These are phyloP conservation scores for Dendrolimus pini DNA, from an alignment of 2,888 invertebrate genomes.

Conservation along the genomic window DNA sequence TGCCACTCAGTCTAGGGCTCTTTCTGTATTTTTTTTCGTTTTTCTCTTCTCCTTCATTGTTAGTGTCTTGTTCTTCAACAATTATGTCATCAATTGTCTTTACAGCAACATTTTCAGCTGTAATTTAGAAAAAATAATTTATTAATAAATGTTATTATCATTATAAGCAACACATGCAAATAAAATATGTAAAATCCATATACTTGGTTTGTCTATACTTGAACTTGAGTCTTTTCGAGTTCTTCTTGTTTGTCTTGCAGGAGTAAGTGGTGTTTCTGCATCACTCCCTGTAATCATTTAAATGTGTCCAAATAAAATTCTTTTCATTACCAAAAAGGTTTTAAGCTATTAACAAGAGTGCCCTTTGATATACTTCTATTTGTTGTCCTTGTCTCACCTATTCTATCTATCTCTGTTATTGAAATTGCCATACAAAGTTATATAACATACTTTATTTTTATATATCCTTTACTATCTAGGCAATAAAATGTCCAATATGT, in stretches of 20 bases:
- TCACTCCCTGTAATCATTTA: slow-evolving; percentile 53
- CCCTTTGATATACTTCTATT: no score
- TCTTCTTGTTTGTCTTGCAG: slow-evolving; percentile 39
- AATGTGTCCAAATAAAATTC: not conserved
- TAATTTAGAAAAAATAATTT: slow-evolving; percentile 12
- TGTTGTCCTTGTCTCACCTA: no score
- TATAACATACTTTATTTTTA: no score
- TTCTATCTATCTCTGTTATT: no score
- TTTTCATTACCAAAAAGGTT: no score
- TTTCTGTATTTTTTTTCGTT: slow-evolving; percentile 19
- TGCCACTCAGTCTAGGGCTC: slow-evolving; percentile 32
- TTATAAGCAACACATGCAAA: no score
- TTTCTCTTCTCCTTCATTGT: slow-evolving; percentile 18
- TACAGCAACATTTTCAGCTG: slow-evolving; percentile 23
- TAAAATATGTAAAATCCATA: slow-evolving; percentile 2
- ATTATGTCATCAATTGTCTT: slow-evolving; percentile 27
- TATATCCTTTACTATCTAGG: no score
- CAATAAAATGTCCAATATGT: no score
- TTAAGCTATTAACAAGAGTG: no score
- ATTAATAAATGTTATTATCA: no score
- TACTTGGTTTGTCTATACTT: slow-evolving; percentile 55
- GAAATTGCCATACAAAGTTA: no score
- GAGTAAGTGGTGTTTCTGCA: slow-evolving; percentile 46
- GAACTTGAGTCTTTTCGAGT: slow-evolving; percentile 55
- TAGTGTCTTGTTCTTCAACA: slow-evolving; percentile 41